These are phyloP conservation scores for Agrotis clavis DNA, from an alignment of 2,888 invertebrate genomes.

Conservation along the genomic window DNA sequence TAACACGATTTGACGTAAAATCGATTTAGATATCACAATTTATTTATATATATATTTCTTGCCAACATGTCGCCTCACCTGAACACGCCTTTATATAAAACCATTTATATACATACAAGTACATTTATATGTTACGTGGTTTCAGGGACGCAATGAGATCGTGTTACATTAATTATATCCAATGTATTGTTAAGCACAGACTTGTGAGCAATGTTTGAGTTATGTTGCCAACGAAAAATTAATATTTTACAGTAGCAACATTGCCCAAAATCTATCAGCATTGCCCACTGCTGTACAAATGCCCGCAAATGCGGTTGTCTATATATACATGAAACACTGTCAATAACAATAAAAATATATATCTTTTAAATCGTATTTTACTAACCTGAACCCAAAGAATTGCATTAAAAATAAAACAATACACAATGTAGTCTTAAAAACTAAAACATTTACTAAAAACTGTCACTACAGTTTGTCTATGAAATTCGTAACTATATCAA, in stretches of 20 bases:
- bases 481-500: conserved; percentile 52
- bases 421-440: conserved; percentile 38
- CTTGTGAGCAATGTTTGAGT: conserved; percentile 16
- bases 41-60: conserved; percentile 2
- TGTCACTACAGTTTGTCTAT: conserved; percentile 36
- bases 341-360: conserved; percentile 55
- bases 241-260: not conserved
- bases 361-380: conserved; percentile 31
- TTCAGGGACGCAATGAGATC: conserved; percentile 62
- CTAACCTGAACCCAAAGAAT: conserved; percentile 27
- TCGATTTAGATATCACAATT: conserved; percentile 33
- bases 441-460: conserved; percentile 50
- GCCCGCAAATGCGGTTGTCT: conserved; percentile 22
- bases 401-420: conserved; percentile 41
- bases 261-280: conserved; percentile 18
- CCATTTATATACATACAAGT: conserved; percentile 25
- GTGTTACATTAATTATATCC: conserved; percentile 23
- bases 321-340: conserved; percentile 25
- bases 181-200: conserved; percentile 4
- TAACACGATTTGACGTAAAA: not conserved
- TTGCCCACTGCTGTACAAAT: conserved; percentile 17
- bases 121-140: conserved; percentile 21
- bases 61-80: conserved; percentile 31
- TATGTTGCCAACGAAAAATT: not conserved
- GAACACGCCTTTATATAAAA: conserved; percentile 33